A percentile compares a stretch with the other conserved stretches of the same genome.
Conservation (phyloP, 2,888 invertebrate species). For the Blastobasis adustella region DNA sequence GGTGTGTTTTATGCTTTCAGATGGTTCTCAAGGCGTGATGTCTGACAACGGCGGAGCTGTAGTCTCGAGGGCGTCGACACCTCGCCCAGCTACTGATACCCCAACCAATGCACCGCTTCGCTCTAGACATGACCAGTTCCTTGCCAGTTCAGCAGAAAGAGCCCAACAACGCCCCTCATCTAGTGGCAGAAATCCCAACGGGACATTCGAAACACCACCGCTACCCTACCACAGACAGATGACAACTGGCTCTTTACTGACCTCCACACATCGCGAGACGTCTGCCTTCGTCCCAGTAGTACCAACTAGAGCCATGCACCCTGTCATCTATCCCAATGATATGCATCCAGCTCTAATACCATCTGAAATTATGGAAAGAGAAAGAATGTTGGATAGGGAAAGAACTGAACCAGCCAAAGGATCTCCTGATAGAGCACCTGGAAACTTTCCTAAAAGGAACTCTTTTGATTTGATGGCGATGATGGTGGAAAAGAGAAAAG, state of each 20-base stretch:
- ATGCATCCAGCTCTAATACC: constrained; percentile 80
- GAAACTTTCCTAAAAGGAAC: constrained; percentile 59
- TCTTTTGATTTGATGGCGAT: constrained; percentile 90
- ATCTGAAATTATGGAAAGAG: constrained; percentile 74
- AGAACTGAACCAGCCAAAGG: constrained; percentile 66
- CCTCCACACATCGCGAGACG: constrained; percentile 81
- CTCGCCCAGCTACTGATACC: constrained; percentile 64
- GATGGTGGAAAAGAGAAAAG: constrained; percentile 93
- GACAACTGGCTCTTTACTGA: constrained; percentile 61
- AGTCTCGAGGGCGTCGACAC: constrained; percentile 66
- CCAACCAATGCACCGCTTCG: constrained; percentile 57
- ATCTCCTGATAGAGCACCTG: constrained; percentile 60
- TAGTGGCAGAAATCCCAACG: constrained; percentile 64
- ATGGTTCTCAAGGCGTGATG: constrained; percentile 53
- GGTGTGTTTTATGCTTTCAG: constrained; percentile 33
- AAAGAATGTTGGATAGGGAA: constrained; percentile 67
- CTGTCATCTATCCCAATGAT: constrained; percentile 81
- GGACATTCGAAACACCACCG: constrained; percentile 77
- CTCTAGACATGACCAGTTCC: constrained; percentile 77
- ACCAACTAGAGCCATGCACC: constrained; percentile 83
- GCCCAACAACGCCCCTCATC: constrained; percentile 64
- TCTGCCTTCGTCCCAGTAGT: constrained; percentile 93
- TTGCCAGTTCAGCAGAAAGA: constrained; percentile 70
- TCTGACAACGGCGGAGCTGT: constrained; percentile 64
- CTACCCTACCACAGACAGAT: constrained; percentile 80